phyloP scores from a whole-genome alignment of 2,797 vertebrate genomes.

The Catharus ustulatus region DNA sequence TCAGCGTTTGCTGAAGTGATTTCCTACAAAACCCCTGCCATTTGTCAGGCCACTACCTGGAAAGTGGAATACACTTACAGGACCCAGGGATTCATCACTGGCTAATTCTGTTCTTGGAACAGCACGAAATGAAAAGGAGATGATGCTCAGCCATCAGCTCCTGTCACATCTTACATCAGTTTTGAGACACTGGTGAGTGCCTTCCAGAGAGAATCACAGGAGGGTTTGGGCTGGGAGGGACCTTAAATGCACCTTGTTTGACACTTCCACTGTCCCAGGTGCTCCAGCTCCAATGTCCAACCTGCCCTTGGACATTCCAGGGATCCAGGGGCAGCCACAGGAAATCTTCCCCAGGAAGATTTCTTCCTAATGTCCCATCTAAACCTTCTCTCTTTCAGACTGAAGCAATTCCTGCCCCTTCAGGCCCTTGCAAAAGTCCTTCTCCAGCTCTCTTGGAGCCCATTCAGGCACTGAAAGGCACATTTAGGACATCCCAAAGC shows the following conservation, averaged over 20 bases:
- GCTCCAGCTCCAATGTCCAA: rapidly evolving
- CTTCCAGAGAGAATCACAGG: background rate
- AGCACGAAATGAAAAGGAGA: background rate
- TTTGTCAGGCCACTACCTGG: background rate
- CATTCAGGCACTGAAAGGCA: background rate
- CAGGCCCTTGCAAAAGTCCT: background rate
- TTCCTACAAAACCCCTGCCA: background rate
- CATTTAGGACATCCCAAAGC: rapidly evolving
- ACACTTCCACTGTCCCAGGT: rapidly evolving
- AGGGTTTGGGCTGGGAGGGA: background rate
- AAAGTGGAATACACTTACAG: background rate
- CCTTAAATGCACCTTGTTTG: background rate
- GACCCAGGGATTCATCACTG: background rate
- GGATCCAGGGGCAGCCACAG: background rate
- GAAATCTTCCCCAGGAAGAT: rapidly evolving
- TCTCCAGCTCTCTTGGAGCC: background rate
- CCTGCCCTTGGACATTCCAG: background rate
- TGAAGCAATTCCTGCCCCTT: background rate
- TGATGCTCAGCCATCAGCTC: background rate
- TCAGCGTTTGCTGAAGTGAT: background rate
- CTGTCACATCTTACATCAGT: background rate
- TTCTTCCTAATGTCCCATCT: background rate
- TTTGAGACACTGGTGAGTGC: background rate
- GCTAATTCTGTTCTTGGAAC: background rate
- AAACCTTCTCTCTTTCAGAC: background rate